phyloP scores from a whole-genome alignment of 2,888 invertebrate species.

The Eupithecia subfuscata region DNA sequence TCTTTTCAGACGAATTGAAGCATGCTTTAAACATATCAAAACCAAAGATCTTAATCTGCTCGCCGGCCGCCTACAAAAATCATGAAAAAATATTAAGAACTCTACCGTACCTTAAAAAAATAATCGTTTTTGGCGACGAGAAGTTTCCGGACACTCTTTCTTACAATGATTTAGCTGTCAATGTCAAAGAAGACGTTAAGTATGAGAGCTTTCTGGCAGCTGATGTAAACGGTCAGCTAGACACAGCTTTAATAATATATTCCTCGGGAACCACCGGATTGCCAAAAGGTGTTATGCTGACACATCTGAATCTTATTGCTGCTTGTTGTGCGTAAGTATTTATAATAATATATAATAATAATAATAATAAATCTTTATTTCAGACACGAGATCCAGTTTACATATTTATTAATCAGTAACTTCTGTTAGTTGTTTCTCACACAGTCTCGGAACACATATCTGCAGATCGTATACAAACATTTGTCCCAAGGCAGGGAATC shows the following conservation, averaged over 20 bases:
- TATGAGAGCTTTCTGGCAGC: conserved; percentile 58
- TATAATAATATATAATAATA: no score
- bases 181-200: conserved; percentile 49
- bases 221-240: conserved; percentile 60
- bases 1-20: conserved; percentile 65
- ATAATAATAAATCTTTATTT: no score
- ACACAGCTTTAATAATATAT: conserved; percentile 63
- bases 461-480: no score
- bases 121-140: conserved; percentile 62
- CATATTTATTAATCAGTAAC: no score
- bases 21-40: conserved; percentile 65
- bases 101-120: conserved; percentile 51
- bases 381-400: no score
- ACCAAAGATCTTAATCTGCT: conserved; percentile 64
- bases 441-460: no score
- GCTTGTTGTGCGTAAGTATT: conserved; percentile 59
- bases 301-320: conserved; percentile 62
- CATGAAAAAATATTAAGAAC: conserved; percentile 53
- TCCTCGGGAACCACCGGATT: conserved; percentile 76
- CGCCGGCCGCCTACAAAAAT: conserved; percentile 56
- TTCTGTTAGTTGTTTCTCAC: no score
- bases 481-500: no score
- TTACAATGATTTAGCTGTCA: conserved; percentile 57
- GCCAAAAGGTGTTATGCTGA: conserved; percentile 71
- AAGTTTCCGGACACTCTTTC: conserved; percentile 45